Evolutionary conservation across 2,888 invertebrate genomes (phyloP).

Genomic region (Colostygia pectinataria): DNA sequence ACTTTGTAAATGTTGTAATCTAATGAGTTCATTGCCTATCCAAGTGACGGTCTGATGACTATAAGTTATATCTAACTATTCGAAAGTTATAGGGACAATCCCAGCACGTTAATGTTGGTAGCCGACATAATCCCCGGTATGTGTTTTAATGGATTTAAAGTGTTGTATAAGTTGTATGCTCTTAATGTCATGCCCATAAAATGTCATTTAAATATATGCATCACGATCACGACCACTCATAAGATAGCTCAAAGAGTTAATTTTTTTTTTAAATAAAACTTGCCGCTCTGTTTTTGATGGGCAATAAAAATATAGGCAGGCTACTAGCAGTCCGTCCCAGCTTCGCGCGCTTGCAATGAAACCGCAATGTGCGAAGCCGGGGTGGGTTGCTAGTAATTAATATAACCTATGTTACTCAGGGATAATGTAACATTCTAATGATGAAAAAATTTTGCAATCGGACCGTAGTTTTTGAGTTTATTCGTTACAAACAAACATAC

Average conservation of each 20-base stretch:
- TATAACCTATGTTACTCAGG: too few relatives aligned
- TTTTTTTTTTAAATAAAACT: slow-evolving; percentile 10
- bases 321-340: too few relatives aligned
- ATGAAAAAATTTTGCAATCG: too few relatives aligned
- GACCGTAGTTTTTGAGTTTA: too few relatives aligned
- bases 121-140: slow-evolving; percentile 62
- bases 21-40: slow-evolving; percentile 35
- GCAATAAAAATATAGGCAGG: slow-evolving; percentile 8
- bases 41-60: slow-evolving; percentile 44
- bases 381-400: too few relatives aligned
- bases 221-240: slow-evolving; percentile 31
- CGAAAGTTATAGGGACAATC: slow-evolving; percentile 59
- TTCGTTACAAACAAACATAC: too few relatives aligned
- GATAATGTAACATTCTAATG: too few relatives aligned
- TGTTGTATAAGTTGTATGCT: slow-evolving; percentile 51
- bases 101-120: slow-evolving; percentile 55
- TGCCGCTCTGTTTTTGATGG: slow-evolving; percentile 12
- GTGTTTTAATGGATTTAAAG: slow-evolving; percentile 73
- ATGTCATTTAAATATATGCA: slow-evolving; percentile 43
- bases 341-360: too few relatives aligned
- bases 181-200: slow-evolving; percentile 65
- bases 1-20: slow-evolving; percentile 30
- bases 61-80: too few relatives aligned
- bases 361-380: too few relatives aligned
- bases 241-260: slow-evolving; percentile 23